These are phyloP conservation scores for Tinea trinotella DNA, from an alignment of 2,888 invertebrate species.

Conservation along the genomic window DNA sequence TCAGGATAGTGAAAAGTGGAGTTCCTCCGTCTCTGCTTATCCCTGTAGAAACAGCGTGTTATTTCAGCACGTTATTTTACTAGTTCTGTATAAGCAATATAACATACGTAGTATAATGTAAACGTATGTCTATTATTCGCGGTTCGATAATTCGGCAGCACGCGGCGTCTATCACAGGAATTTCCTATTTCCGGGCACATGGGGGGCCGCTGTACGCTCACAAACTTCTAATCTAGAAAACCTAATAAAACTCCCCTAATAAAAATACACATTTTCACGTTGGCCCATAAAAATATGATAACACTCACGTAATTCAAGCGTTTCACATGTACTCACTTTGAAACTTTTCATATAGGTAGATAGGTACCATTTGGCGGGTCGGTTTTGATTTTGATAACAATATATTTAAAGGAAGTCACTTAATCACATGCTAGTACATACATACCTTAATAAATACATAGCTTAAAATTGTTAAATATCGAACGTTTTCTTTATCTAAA, in stretches of 20 bases:
- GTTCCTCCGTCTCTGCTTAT: too few relatives aligned
- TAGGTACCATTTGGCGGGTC: too few relatives aligned
- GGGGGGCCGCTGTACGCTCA: slow-evolving; percentile 7
- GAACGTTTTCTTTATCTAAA: too few relatives aligned
- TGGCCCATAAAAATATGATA: slow-evolving; percentile 69
- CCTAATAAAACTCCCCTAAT: slow-evolving; percentile 61
- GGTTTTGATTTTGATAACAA: too few relatives aligned
- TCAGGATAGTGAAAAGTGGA: too few relatives aligned
- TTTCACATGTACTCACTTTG: background rate
- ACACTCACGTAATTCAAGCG: slow-evolving; percentile 48
- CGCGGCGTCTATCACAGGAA: slow-evolving; percentile 29
- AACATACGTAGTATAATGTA: slow-evolving; percentile 8
- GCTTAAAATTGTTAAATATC: too few relatives aligned
- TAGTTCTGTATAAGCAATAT: too few relatives aligned
- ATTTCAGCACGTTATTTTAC: too few relatives aligned
- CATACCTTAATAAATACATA: too few relatives aligned
- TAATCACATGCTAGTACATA: too few relatives aligned
- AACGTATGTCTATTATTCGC: slow-evolving; percentile 15
- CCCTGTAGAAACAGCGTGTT: too few relatives aligned
- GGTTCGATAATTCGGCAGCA: slow-evolving; percentile 23
- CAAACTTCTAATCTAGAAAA: slow-evolving; percentile 57
- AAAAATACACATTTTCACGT: slow-evolving; percentile 66
- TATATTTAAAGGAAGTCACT: too few relatives aligned
- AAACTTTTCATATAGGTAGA: background rate
- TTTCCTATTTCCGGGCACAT: slow-evolving; percentile 31